Percentiles rank a stretch among this genome's conserved stretches.
phyloP scores from a whole-genome alignment of 2,797 vertebrate genomes.

The Myioborus miniatus region DNA sequence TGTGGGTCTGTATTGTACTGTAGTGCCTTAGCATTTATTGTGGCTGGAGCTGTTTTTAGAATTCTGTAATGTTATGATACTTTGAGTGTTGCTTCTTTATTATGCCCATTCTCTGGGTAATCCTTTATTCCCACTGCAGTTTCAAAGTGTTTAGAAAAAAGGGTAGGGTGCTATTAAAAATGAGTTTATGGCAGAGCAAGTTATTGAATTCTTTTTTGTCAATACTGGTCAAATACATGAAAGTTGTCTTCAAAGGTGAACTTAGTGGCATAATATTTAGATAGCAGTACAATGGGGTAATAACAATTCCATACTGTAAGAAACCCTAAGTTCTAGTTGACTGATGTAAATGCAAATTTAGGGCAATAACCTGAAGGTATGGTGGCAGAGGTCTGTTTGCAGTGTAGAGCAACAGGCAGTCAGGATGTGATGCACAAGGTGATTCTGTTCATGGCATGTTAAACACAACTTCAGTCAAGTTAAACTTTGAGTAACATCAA shows the following conservation, averaged over 20 bases:
- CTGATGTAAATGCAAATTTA: neutral
- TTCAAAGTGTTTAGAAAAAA: neutral
- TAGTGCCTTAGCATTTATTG: neutral
- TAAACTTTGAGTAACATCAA: neutral
- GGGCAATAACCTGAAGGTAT: neutral
- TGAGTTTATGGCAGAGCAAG: neutral
- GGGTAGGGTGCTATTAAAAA: neutral
- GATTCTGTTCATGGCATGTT: neutral
- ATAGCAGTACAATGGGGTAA: neutral
- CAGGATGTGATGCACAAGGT: neutral
- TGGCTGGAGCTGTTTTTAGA: neutral
- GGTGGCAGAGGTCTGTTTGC: neutral
- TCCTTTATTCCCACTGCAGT: neutral
- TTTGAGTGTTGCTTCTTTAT: neutral
- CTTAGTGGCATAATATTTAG: neutral
- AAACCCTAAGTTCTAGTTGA: neutral
- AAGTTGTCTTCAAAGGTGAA: neutral
- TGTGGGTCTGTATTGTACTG: neutral
- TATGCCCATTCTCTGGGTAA: neutral
- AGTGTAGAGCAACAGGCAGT: neutral
- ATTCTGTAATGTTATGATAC: neutral
- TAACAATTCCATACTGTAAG: neutral
- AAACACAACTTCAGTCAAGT: neutral
- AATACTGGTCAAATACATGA: neutral
- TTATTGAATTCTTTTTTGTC: neutral